Evolutionary conservation across 2,797 vertebrate genomes (phyloP).

Genomic region (Loris lydekkerianus): DNA sequence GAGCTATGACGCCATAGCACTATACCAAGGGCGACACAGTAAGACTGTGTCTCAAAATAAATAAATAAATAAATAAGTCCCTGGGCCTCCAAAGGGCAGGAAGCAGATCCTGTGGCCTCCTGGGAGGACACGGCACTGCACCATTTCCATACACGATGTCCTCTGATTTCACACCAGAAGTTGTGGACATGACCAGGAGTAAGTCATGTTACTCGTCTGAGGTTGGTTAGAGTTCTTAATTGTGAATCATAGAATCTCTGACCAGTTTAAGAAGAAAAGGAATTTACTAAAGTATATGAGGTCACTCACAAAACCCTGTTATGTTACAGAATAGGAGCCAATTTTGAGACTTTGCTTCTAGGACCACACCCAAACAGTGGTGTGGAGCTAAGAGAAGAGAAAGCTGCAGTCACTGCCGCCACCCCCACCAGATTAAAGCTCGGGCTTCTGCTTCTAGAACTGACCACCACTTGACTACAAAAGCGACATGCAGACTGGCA

Average conservation of each 20-base stretch:
- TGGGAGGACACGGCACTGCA: rapidly evolving
- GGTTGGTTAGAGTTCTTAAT: background rate
- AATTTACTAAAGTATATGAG: too few species aligned
- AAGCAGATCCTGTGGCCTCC: background rate
- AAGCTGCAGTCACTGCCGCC: background rate
- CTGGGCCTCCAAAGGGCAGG: background rate
- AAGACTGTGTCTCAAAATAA: too few species aligned
- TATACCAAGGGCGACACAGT: too few species aligned
- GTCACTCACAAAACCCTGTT: background rate
- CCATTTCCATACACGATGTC: background rate
- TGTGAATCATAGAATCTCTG: background rate
- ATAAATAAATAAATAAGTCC: too few species aligned
- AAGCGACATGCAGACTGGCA: rapidly evolving
- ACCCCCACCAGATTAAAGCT: rapidly evolving
- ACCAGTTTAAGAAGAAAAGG: background rate
- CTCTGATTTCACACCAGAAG: rapidly evolving
- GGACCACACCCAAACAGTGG: rapidly evolving
- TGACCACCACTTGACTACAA: background rate
- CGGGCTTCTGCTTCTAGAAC: background rate
- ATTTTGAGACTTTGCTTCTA: background rate
- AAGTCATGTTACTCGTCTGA: background rate
- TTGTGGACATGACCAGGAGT: rapidly evolving
- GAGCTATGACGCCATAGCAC: too few species aligned
- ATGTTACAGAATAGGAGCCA: rapidly evolving
- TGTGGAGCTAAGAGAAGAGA: too few species aligned